Base-by-base conservation (phyloP, 92 coral and sea anemone species). In the Metridium senile region DNA sequence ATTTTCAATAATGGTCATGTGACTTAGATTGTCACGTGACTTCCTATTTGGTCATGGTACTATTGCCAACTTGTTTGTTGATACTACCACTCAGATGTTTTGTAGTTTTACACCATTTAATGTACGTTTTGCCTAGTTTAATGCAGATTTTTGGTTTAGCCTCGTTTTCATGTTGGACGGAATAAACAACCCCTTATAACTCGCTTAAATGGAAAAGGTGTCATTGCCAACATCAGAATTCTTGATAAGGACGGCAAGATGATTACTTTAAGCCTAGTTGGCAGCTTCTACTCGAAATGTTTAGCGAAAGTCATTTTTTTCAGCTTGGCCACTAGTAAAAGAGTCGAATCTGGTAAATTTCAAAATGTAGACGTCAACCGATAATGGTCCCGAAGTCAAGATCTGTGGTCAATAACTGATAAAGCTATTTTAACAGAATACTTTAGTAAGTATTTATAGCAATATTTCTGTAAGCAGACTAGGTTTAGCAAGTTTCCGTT, bases 251-350 rank as follows among this genome's bases (percentile, higher is more conserved):
- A 66, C 62, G 80, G 52, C 57, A 51, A 85, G 74, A 72, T 74
- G 76, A 84, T 68, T 39, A 77, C 71, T 84, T 71, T 64, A 79
- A 78, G 84, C 84, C 62, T 70, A 68, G 83, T 78, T 78, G 25
- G 64, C 54, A 0, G 79, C 79, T 58, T 74, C 70, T 74, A 58
- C 79, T 32, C 79, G 59, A 74, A 74, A 74, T 59, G 70, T 70
- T 79, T 77, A 64, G 82, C 82, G 66, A 77, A 77, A 65, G 66
- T 66, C 49, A 31, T 45, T 58, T 74, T 74, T 31, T 49, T 6
- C 62, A 53, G 21, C 26, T 77, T 57, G 64, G 82, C 64, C 62
- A 64, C 82, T 74, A 62, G 82, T 54, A 29, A 10, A 59, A n/a
- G n/a, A n/a, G n/a, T n/a, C n/a, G n/a, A n/a, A n/a, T n/a, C n/a